These are phyloP conservation scores for Otis tarda DNA, from an alignment of 2,113 vertebrate genomes.

Conservation along the genomic window DNA sequence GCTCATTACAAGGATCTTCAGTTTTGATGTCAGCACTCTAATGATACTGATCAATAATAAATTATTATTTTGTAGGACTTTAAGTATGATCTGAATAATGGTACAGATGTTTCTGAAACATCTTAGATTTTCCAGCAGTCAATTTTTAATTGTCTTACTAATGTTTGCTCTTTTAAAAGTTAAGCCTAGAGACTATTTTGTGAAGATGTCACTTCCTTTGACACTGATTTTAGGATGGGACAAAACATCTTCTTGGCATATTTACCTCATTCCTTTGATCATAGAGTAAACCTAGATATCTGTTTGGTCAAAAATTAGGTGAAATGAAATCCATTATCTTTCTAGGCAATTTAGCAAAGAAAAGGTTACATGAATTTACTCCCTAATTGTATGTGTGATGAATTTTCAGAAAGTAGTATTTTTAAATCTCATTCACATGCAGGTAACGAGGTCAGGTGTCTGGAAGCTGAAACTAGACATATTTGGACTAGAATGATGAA, in stretches of 20 bases:
- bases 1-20: slow-evolving; percentile 29
- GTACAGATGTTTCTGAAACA: slow-evolving; percentile 4
- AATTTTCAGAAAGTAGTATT: neutral
- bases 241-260: neutral
- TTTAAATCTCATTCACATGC: neutral
- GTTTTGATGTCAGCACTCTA: slow-evolving; percentile 22
- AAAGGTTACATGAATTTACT: neutral
- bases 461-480: neutral
- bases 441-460: neutral
- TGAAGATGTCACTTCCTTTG: neutral
- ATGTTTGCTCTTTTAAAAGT: neutral
- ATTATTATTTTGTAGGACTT: neutral
- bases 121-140: neutral
- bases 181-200: neutral
- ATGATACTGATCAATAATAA: slow-evolving; percentile 32
- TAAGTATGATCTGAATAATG: neutral
- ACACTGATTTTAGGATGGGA: neutral
- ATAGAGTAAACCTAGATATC: neutral
- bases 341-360: neutral
- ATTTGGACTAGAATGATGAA: neutral
- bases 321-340: neutral
- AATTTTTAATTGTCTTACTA: neutral
- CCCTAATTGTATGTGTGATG: neutral
- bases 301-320: neutral
- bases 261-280: neutral